These are phyloP conservation scores for Leuctra nigra DNA, from an alignment of 2,888 invertebrate species.

Conservation along the genomic window DNA sequence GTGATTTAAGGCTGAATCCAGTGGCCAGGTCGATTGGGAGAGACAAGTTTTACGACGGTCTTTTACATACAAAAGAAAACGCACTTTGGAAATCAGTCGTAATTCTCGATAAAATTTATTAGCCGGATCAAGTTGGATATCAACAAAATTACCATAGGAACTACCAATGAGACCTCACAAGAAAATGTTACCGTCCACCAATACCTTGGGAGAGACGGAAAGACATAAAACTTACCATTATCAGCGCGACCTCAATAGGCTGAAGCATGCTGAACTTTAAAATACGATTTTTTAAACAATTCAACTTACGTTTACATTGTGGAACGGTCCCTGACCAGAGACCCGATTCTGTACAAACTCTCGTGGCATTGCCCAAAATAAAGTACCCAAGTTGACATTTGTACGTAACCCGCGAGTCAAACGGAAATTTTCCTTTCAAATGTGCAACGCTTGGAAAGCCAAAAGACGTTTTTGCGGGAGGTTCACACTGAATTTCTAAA, in stretches of 20 bases:
- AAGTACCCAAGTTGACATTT: constrained; percentile 30
- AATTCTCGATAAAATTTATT: too few species aligned
- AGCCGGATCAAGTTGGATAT: too few species aligned
- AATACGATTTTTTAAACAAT: background rate
- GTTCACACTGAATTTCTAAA: constrained; percentile 30
- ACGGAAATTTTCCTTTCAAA: constrained; percentile 29
- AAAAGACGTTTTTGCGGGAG: constrained; percentile 27
- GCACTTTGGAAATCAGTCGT: too few species aligned
- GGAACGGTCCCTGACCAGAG: constrained; percentile 25
- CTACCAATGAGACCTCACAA: too few species aligned
- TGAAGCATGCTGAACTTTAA: background rate
- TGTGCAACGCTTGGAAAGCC: constrained; percentile 30
- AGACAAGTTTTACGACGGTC: too few species aligned
- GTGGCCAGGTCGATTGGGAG: too few species aligned
- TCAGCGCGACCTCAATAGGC: background rate
- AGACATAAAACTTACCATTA: background rate
- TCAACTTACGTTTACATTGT: constrained; percentile 18
- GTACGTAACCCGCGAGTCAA: constrained; percentile 30
- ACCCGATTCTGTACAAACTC: constrained; percentile 22
- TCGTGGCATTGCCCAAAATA: constrained; percentile 25
- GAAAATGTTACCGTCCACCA: too few species aligned
- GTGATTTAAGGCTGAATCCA: too few species aligned
- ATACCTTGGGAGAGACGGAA: too few species aligned
- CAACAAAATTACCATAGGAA: too few species aligned
- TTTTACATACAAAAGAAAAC: too few species aligned